Conservation (phyloP, 2,113 vertebrate genomes). For the Ophthalmolycus amberensis region DNA sequence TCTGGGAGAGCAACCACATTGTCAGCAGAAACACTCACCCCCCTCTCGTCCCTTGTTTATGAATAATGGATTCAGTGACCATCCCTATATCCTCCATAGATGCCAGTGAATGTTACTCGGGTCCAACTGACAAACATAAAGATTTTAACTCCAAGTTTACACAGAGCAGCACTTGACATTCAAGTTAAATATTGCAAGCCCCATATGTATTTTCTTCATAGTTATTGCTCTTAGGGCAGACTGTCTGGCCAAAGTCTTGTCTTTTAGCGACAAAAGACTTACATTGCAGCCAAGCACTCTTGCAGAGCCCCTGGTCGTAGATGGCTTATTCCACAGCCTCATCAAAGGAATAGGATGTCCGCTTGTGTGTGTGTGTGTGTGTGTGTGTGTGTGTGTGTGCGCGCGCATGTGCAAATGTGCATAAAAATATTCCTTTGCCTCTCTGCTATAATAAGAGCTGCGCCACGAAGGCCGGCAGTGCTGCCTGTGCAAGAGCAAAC, state of each 20-base stretch:
- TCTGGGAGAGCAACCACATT: conserved; percentile 57
- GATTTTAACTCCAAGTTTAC: conserved; percentile 46
- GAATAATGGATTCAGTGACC: conserved; percentile 78
- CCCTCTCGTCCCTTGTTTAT: conserved; percentile 66
- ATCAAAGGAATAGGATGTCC: conserved; percentile 45
- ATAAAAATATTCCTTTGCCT: conserved; percentile 28
- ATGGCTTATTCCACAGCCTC: conserved; percentile 45
- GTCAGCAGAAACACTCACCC: conserved; percentile 74
- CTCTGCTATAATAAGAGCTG: conserved; percentile 46
- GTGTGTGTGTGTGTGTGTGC: conserved; percentile 20
- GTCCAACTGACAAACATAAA: conserved; percentile 27
- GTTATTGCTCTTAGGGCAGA: conserved; percentile 49
- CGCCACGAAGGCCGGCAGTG: conserved; percentile 30
- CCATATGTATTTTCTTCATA: conserved; percentile 35
- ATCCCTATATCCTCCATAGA: conserved; percentile 51
- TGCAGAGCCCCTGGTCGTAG: conserved; percentile 41
- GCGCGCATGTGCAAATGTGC: conserved; percentile 26
- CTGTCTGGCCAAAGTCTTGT: conserved; percentile 39
- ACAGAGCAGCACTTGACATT: conserved; percentile 49
- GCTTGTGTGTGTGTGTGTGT: conserved; percentile 24
- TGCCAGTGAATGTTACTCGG: conserved; percentile 58
- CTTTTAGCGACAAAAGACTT: conserved; percentile 34
- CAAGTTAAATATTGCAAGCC: conserved; percentile 41
- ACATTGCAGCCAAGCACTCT: conserved; percentile 29
- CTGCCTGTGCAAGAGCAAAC: conserved; percentile 52